phyloP scores from a whole-genome alignment of 2,888 invertebrate species.

The Brachylomia viminalis region DNA sequence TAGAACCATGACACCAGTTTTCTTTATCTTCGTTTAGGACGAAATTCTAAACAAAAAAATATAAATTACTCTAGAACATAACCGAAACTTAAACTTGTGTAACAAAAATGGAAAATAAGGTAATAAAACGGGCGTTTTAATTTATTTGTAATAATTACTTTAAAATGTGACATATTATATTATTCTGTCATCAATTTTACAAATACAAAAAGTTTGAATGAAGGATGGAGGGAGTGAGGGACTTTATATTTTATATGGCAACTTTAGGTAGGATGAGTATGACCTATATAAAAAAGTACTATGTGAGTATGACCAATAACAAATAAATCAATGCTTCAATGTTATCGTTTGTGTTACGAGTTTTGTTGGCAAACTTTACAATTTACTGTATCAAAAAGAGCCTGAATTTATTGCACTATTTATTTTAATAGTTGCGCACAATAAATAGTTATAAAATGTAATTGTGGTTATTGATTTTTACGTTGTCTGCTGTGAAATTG shows the following conservation, averaged over 20 bases:
- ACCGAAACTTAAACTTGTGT: background rate
- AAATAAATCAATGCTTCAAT: background rate
- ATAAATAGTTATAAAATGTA: background rate
- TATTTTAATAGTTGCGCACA: background rate
- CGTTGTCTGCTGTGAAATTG: constrained; percentile 67
- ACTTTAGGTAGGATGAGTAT: background rate
- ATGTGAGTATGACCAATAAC: constrained; percentile 19
- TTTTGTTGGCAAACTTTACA: background rate
- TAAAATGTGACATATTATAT: background rate
- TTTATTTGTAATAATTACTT: background rate
- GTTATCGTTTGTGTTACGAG: background rate
- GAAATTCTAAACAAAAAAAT: background rate
- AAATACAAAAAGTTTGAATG: background rate
- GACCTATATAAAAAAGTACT: no score
- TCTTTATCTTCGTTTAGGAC: accelerated
- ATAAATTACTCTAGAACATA: background rate
- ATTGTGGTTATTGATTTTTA: constrained; percentile 36
- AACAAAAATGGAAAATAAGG: background rate
- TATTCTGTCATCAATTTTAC: no score
- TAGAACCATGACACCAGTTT: constrained; percentile 18
- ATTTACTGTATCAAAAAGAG: no score
- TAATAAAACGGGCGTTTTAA: background rate
- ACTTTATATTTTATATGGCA: constrained; percentile 3
- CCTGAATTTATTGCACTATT: background rate
- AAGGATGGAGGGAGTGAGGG: background rate